Percentiles rank a stretch among this genome's conserved stretches.
Evolutionary conservation across 1,140 invertebrate species (phyloP).

Genomic region (Zaprionus vittiger): DNA sequence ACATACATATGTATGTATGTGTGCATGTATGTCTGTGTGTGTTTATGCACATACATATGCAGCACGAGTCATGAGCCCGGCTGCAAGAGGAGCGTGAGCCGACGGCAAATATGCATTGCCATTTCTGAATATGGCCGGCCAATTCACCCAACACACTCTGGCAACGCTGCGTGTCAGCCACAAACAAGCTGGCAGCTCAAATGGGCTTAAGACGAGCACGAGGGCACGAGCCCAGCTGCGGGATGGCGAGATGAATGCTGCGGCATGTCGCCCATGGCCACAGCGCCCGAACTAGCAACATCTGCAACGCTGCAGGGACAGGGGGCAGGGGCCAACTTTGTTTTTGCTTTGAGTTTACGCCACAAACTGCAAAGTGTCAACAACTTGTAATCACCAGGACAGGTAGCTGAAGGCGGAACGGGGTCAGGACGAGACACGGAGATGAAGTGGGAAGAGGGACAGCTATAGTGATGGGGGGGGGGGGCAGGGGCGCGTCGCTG

Average conservation of each 20-base stretch:
- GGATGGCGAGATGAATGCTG: conserved; percentile 34
- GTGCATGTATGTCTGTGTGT: no score
- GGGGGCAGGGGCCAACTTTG: conserved; percentile 54
- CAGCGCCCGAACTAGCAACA: conserved; percentile 29
- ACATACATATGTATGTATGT: no score
- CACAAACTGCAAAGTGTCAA: conserved; percentile 81
- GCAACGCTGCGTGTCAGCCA: conserved; percentile 42
- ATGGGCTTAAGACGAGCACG: conserved; percentile 54
- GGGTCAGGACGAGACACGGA: neutral
- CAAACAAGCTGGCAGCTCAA: conserved; percentile 62
- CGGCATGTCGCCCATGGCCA: conserved; percentile 70
- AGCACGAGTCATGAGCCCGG: conserved; percentile 1
- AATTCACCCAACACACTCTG: conserved; percentile 36
- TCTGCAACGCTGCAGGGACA: neutral
- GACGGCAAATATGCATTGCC: conserved; percentile 52
- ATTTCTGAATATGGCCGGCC: conserved; percentile 47
- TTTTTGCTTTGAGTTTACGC: conserved; percentile 75
- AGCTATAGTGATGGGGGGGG: neutral
- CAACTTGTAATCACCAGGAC: conserved; percentile 78
- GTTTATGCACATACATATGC: no score
- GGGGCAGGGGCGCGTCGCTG: conserved; percentile 40
- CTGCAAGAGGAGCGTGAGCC: conserved; percentile 15
- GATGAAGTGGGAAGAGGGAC: neutral
- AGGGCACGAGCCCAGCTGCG: conserved; percentile 24
- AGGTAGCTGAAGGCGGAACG: conserved; percentile 14